phyloP scores from a whole-genome alignment of 2,113 vertebrate genomes.

The Sapayoa aenigma region DNA sequence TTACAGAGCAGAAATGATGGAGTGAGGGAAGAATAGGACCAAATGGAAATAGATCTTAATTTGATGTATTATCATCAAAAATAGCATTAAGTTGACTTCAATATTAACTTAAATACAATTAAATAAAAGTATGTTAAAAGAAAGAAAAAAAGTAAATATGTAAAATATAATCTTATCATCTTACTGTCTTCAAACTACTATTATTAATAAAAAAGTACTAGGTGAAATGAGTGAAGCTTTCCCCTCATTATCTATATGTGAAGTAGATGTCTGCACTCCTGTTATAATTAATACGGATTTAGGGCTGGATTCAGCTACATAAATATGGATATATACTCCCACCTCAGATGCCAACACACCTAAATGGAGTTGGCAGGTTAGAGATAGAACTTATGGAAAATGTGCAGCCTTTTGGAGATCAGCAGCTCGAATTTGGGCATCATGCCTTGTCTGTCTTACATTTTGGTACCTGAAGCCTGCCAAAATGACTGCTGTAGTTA shows the following conservation, averaged over 20 bases:
- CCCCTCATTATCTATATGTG: background rate
- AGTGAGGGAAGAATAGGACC: background rate
- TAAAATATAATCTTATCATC: background rate
- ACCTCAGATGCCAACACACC: background rate
- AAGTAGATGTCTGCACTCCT: background rate
- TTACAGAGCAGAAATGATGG: background rate
- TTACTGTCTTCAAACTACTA: background rate
- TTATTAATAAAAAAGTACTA: background rate
- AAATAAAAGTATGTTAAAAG: background rate
- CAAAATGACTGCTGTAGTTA: constrained; percentile 6
- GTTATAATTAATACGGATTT: constrained; percentile 18
- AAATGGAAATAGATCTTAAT: background rate
- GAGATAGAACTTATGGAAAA: background rate
- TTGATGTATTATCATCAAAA: background rate
- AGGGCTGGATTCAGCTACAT: background rate
- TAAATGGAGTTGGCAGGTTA: constrained; percentile 41
- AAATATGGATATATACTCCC: background rate
- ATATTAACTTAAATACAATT: background rate
- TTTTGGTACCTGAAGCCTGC: background rate
- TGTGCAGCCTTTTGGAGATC: background rate
- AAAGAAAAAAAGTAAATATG: background rate
- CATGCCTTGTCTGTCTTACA: background rate
- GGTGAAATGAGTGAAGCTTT: background rate
- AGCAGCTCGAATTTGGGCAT: background rate
- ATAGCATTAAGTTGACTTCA: background rate